Base-by-base conservation (phyloP, 2,888 invertebrate genomes). In the Cylloceria caligata region DNA sequence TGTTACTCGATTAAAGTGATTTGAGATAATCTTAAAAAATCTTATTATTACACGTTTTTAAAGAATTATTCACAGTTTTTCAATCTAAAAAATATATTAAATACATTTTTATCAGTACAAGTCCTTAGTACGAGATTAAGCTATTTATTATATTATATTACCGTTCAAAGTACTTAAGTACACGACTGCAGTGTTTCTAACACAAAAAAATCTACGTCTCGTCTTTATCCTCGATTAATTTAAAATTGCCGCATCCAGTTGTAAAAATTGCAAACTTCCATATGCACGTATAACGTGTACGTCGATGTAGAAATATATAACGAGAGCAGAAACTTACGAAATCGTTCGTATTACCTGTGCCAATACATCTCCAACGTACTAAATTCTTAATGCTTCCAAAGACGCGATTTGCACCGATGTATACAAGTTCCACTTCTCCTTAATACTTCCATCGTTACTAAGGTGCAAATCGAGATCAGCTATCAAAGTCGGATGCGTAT, bases 401-500 rank as follows among this genome's bases (percentile, higher is more conserved):
- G 16, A 16, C 45, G 5, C 13, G 24, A 21, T 9, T 4, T 52
- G 24, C 3, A 11, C 24, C 13, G 52, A 42, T 13, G 39, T 57
- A 39, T 36, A 42, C 57, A 42, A 57, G 42, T 39, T 72, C 55
- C 16, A 16, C 21, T 55, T 30, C 47, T 34, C 21, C 34, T 45
- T 62, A 6, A 30, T 34, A 42, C 24, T 19, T 62, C 27, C 47
- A 30, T 45, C 24, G 30, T 13, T 42, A 57, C 45, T n/a, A 21
- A 57, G 36, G 55, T 34, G 39, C 21, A n/a, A 73, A 47, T 47
- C 27, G 52, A 45, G 42, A 64, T 36, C 34, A 19, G 24, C 19
- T 16, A 47, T 34, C 30, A 24, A 9, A 21, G 45, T 78, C n/a
- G 47, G 39, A 65, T 64, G 16, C 34, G 57, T 24, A 27, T 27